Conservation (phyloP, 2,888 invertebrate species). For the Schizaphis graminum region DNA sequence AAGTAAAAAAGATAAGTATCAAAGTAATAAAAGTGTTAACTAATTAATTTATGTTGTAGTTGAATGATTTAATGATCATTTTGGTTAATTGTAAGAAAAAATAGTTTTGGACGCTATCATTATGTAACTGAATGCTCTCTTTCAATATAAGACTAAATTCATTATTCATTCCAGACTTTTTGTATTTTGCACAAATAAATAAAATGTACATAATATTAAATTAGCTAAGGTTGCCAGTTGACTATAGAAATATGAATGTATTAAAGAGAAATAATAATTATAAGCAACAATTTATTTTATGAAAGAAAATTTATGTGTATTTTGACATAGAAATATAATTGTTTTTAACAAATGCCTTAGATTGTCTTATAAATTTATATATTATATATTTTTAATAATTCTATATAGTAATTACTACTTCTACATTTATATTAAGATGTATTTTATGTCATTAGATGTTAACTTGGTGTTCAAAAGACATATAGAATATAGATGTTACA, state of each 20-base stretch:
- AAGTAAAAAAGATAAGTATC: constrained; percentile 22
- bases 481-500: background rate
- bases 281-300: background rate
- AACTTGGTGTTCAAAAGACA: background rate
- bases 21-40: constrained; percentile 23
- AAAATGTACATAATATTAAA: constrained; percentile 3
- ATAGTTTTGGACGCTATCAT: background rate
- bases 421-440: constrained; percentile 15
- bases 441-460: background rate
- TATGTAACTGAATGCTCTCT: constrained; percentile 37
- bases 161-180: constrained; percentile 44
- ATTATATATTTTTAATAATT: constrained; percentile 37
- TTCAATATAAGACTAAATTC: constrained; percentile 33
- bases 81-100: background rate
- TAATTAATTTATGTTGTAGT: background rate
- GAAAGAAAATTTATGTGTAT: background rate
- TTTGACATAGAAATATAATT: background rate
- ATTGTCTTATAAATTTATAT: constrained; percentile 16
- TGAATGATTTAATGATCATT: background rate
- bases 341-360: background rate
- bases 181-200: background rate
- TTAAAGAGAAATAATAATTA: background rate
- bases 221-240: background rate
- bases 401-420: constrained; percentile 13
- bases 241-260: background rate